Evolutionary conservation across 1,140 invertebrate genomes (phyloP).

Genomic region (Maconellicoccus hirsutus): DNA sequence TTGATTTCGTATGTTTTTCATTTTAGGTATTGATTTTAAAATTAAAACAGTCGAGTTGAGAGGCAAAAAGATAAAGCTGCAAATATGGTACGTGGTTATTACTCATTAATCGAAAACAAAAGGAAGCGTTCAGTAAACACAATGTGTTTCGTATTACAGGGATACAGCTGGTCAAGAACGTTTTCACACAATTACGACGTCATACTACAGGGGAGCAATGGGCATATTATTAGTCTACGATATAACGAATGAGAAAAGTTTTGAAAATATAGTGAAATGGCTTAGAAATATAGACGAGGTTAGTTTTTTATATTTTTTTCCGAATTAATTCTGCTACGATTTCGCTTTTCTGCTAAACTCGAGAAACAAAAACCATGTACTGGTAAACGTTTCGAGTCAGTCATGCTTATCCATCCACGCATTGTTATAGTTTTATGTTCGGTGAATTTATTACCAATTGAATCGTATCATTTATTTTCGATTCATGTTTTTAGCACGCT

Average conservation of each 20-base stretch:
- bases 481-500: constrained; percentile 60
- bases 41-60: constrained; percentile 95
- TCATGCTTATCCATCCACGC: background rate
- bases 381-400: constrained; percentile 23
- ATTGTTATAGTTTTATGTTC: too few species aligned
- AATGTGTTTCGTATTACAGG: constrained; percentile 34
- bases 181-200: constrained; percentile 71
- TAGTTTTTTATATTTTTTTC: background rate
- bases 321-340: background rate
- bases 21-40: constrained; percentile 95
- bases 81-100: constrained; percentile 73
- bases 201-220: constrained; percentile 76
- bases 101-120: constrained; percentile 9
- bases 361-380: constrained; percentile 22
- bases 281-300: constrained; percentile 76
- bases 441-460: background rate
- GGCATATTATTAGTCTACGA: constrained; percentile 79
- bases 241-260: constrained; percentile 72
- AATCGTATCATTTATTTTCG: too few species aligned
- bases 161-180: constrained; percentile 55
- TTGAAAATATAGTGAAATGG: constrained; percentile 78
- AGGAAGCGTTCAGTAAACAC: background rate
- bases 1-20: constrained; percentile 28
- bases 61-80: constrained; percentile 96
- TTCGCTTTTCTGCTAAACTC: background rate